Evolutionary conservation across 1,140 invertebrate genomes (phyloP).

Genomic region (Gryon sp.): DNA sequence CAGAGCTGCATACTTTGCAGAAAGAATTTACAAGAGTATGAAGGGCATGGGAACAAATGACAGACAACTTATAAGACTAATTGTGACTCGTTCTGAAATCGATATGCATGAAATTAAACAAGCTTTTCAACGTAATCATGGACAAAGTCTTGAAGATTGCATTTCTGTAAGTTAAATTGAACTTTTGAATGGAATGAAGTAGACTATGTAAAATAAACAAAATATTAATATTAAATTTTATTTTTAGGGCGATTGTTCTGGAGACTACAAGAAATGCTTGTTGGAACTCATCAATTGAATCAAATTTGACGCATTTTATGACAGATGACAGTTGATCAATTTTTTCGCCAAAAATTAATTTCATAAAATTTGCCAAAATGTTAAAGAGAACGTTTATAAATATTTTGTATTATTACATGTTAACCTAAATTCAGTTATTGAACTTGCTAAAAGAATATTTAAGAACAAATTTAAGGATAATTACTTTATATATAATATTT

Average conservation of each 20-base stretch:
- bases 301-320: background rate
- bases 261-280: slow-evolving; percentile 84
- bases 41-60: slow-evolving; percentile 93
- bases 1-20: slow-evolving; percentile 92
- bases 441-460: too few species aligned
- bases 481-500: too few species aligned
- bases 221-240: slow-evolving; percentile 57
- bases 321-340: too few species aligned
- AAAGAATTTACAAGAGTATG: slow-evolving; percentile 93
- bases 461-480: too few species aligned
- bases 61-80: slow-evolving; percentile 89
- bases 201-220: slow-evolving; percentile 13
- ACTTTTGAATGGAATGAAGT: background rate
- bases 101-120: slow-evolving; percentile 92
- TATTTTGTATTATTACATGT: too few species aligned
- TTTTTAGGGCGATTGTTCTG: slow-evolving; percentile 83
- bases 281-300: slow-evolving; percentile 73
- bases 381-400: too few species aligned
- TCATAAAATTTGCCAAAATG: too few species aligned
- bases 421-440: too few species aligned
- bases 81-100: slow-evolving; percentile 93
- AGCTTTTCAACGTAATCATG: slow-evolving; percentile 63
- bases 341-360: too few species aligned
- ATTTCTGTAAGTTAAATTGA: slow-evolving; percentile 38
- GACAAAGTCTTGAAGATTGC: slow-evolving; percentile 33